Percentiles rank a stretch among this genome's conserved stretches.
phyloP scores from a whole-genome alignment of 2,797 vertebrate genomes.

The Coendou prehensilis region DNA sequence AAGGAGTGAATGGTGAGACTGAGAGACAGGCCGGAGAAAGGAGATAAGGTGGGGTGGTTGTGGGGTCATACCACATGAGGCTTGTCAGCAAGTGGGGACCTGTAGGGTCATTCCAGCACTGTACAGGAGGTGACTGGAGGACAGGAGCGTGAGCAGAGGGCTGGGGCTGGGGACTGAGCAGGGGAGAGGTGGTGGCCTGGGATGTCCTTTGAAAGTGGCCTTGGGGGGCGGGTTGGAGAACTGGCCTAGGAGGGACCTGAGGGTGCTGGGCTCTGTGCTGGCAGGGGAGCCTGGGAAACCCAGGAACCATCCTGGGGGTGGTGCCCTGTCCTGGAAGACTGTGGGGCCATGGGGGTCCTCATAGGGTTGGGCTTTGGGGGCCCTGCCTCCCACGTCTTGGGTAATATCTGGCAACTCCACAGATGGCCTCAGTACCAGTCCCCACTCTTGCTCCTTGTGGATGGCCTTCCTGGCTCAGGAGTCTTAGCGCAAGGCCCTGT shows the following conservation, averaged over 20 bases:
- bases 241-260: neutral
- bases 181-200: too few species aligned
- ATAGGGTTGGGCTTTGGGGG: neutral
- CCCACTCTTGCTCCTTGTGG: neutral
- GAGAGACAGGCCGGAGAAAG: neutral
- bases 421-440: neutral
- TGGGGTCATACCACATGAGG: neutral
- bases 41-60: neutral
- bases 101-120: neutral
- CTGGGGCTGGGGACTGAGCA: neutral
- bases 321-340: neutral
- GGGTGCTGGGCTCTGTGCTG: neutral
- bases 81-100: neutral
- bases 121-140: neutral
- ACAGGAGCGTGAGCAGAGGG: neutral
- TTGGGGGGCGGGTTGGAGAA: neutral
- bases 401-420: fast-evolving
- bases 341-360: too few species aligned
- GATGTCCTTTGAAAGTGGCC: neutral
- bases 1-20: neutral
- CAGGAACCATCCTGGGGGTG: neutral
- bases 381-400: neutral
- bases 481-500: constrained; percentile 16
- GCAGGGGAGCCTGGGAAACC: neutral
- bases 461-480: neutral